A percentile compares a stretch with the other conserved stretches of the same genome.
phyloP scores from a whole-genome alignment of 2,888 invertebrate genomes.

The Odontothrips loti region DNA sequence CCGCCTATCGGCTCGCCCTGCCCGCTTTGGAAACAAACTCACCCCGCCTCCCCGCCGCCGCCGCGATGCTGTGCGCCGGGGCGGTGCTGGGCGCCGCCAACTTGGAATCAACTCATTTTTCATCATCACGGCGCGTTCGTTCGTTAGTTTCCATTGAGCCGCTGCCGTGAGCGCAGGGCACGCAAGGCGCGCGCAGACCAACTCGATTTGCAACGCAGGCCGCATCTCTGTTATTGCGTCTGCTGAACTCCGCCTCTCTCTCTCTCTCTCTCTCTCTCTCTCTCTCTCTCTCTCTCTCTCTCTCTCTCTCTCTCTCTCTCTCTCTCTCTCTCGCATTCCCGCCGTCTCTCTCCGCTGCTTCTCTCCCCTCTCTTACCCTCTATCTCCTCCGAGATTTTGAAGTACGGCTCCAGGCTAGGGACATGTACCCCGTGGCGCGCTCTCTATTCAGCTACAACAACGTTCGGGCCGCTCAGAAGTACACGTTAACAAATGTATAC shows the following conservation, averaged over 20 bases:
- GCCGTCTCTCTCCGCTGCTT: too few species aligned
- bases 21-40: too few species aligned
- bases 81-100: too few species aligned
- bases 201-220: not conserved
- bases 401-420: not conserved
- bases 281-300: too few species aligned
- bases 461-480: not conserved
- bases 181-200: not conserved
- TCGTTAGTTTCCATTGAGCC: constrained; percentile 6
- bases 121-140: not conserved
- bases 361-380: not conserved
- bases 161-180: not conserved
- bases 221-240: too few species aligned
- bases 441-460: not conserved
- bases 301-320: too few species aligned
- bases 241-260: too few species aligned
- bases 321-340: too few species aligned
- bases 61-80: too few species aligned
- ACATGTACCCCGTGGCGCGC: not conserved
- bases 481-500: constrained; percentile 6
- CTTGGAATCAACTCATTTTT: constrained; percentile 1
- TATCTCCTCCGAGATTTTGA: not conserved
- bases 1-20: too few species aligned
- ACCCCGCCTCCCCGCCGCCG: too few species aligned
- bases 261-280: too few species aligned